Evolutionary conservation across 2,113 vertebrate species (phyloP).

Genomic region (Gracilinanus agilis): DNA sequence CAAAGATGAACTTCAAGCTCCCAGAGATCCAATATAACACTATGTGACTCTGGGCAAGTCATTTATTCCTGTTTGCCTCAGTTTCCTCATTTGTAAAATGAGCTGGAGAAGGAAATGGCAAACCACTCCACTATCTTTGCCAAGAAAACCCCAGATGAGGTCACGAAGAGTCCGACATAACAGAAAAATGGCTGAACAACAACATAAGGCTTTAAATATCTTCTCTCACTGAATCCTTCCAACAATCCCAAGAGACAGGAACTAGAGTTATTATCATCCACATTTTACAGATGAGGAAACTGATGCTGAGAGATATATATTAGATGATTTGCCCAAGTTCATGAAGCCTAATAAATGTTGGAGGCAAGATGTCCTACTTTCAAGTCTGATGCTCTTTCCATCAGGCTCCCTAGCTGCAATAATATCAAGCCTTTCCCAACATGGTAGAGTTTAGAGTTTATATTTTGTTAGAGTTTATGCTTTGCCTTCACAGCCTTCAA

Average conservation of each 20-base stretch:
- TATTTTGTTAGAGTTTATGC: background rate
- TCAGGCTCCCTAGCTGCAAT: background rate
- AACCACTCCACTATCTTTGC: no score
- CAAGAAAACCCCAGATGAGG: no score
- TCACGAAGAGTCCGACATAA: no score
- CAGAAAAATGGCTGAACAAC: background rate
- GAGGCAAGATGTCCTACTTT: background rate
- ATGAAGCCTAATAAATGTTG: background rate
- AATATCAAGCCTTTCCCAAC: background rate
- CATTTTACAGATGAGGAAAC: background rate
- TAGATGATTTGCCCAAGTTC: background rate
- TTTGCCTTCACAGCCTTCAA: background rate
- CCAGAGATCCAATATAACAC: no score
- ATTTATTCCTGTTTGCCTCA: no score
- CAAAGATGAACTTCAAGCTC: no score
- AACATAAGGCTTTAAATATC: background rate
- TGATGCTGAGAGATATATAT: background rate
- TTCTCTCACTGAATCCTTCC: background rate
- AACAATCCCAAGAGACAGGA: background rate
- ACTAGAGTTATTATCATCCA: background rate
- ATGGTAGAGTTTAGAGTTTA: background rate
- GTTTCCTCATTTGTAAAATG: no score
- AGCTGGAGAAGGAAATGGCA: no score
- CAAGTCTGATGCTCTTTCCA: background rate
- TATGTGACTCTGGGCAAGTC: no score